Base-by-base conservation (phyloP, 2,888 invertebrate genomes). In the Cylindroiulus punctatus region DNA sequence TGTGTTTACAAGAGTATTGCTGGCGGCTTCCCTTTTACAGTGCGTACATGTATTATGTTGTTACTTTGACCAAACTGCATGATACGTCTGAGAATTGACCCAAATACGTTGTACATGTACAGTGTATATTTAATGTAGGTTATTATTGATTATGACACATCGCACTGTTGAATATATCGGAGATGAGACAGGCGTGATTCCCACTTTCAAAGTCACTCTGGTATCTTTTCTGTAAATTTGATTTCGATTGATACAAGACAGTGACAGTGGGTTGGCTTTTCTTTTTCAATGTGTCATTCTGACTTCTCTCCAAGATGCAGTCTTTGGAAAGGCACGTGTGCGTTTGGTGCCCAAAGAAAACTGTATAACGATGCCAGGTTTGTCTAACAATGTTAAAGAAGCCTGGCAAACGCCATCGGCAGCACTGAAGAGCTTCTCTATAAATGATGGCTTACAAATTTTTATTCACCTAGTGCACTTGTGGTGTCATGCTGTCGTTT, bases 31-130 rank as follows among this genome's bases (percentile, higher is more conserved):
- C 7, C 36, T 32, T 12, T 76, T 76, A 30, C 30, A 76, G 32
- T 76, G 12, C n/a, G n/a, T n/a, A n/a, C n/a, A n/a, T 17, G 30
- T 30, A 4, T 17, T 32, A 76, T 76, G 76, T 14, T 17, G 17
- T 30, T 52, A n/a, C n/a, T 52, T 52, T 5, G 52, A 52, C n/a
- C n/a, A 52, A 52, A n/a, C n/a, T n/a, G n/a, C n/a, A n/a, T n/a
- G n/a, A n/a, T n/a, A n/a, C n/a, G 52, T 26, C 65, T 65, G 76
- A 76, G 76, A 76, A 30, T 76, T 76, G 76, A 76, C 76, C 76
- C 76, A 76, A 26, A 32, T 76, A 65, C 22, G 26, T 76, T 76
- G 8, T 44, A n/a, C n/a, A n/a, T n/a, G n/a, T n/a, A n/a, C n/a
- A n/a, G n/a, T n/a, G n/a, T n/a, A n/a, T n/a, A n/a, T n/a, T n/a